These are phyloP conservation scores for Entomobrya multifasciata DNA, from an alignment of 2,888 invertebrate genomes.

Conservation along the genomic window DNA sequence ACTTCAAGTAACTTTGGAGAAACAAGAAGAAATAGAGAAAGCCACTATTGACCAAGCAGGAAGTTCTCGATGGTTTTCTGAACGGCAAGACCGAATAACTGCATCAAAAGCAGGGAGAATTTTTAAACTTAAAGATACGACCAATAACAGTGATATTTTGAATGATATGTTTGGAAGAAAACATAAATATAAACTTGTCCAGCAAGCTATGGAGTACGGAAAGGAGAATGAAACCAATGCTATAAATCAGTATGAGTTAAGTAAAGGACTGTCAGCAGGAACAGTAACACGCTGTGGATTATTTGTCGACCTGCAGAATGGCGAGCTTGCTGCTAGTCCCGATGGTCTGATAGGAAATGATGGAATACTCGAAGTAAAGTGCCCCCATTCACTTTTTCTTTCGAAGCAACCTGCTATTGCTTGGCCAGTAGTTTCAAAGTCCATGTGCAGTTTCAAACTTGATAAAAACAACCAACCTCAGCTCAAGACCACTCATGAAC, in stretches of 20 bases:
- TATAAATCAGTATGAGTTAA: neutral
- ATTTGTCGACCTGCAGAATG: neutral
- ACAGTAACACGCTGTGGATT: neutral
- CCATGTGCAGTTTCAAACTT: neutral
- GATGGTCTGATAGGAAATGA: conserved; percentile 13
- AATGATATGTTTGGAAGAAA: neutral
- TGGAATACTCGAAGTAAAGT: conserved; percentile 42
- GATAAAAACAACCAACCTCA: neutral
- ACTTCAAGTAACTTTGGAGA: neutral
- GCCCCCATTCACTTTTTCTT: neutral
- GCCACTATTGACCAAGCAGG: neutral
- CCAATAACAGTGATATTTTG: neutral
- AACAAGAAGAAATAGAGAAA: neutral
- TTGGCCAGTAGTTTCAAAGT: neutral
- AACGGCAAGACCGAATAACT: neutral
- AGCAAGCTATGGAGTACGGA: conserved; percentile 8
- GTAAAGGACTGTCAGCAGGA: neutral
- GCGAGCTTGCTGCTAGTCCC: conserved; percentile 25
- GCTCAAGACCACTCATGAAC: neutral
- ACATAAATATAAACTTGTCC: neutral
- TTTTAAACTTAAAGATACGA: neutral
- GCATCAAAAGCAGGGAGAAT: neutral
- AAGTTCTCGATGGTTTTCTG: neutral
- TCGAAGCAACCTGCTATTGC: neutral
- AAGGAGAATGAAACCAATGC: neutral